Percentiles rank a stretch among this genome's conserved stretches.
Conservation (phyloP, 2,888 invertebrate species). For the Elmis aenea region DNA sequence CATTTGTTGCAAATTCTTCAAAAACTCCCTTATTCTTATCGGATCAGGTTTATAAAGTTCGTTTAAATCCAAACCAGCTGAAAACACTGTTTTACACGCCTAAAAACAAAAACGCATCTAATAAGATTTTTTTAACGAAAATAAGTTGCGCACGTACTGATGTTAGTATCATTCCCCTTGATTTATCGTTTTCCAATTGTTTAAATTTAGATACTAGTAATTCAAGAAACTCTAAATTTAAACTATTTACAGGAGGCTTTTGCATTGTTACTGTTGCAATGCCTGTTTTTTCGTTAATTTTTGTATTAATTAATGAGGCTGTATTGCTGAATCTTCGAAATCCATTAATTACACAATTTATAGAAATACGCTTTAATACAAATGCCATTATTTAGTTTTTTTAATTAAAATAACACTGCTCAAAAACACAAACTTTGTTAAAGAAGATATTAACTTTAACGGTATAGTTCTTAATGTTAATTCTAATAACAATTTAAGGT, state of each 20-base stretch:
- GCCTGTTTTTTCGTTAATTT: slow-evolving; percentile 48
- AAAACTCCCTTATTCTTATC: slow-evolving; percentile 64
- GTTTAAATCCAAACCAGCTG: slow-evolving; percentile 78
- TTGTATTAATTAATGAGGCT: background rate
- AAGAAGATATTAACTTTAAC: too few species aligned
- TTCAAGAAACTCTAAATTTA: slow-evolving; percentile 68
- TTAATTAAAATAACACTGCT: too few species aligned
- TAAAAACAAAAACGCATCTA: background rate
- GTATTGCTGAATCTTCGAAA: background rate
- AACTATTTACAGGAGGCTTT: slow-evolving; percentile 73
- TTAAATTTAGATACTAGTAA: slow-evolving; percentile 60
- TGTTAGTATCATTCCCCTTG: slow-evolving; percentile 71
- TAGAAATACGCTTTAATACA: too few species aligned
- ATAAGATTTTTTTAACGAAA: slow-evolving; percentile 5
- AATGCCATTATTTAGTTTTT: too few species aligned
- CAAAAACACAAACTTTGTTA: too few species aligned
- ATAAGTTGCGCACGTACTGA: slow-evolving; percentile 69
- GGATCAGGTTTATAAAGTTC: slow-evolving; percentile 81
- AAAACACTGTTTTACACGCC: slow-evolving; percentile 60
- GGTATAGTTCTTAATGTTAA: too few species aligned
- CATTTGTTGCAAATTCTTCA: slow-evolving; percentile 72
- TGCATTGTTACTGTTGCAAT: slow-evolving; percentile 71
- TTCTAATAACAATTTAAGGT: too few species aligned
- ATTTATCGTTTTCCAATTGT: slow-evolving; percentile 61
- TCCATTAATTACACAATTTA: too few species aligned